A percentile compares a stretch with the other conserved stretches of the same genome.
Conservation (phyloP, 2,113 vertebrate genomes). For the Procapra przewalskii region DNA sequence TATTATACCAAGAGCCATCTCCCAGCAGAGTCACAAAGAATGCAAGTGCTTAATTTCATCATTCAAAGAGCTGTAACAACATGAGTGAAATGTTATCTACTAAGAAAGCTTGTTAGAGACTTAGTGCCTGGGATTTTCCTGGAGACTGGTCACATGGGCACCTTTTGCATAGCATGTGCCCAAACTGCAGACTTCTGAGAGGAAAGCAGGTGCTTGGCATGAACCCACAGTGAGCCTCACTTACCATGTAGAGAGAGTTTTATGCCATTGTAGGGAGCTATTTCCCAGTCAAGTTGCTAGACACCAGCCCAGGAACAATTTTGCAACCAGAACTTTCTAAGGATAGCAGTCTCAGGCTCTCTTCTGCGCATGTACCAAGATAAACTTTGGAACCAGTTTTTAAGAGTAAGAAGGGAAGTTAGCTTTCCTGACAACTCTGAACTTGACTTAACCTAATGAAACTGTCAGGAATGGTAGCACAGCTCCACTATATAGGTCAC, state of each 20-base stretch:
- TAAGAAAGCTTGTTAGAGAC: background rate
- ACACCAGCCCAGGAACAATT: background rate
- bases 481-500: background rate
- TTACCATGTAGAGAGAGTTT: background rate
- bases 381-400: background rate
- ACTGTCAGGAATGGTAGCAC: background rate
- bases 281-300: background rate
- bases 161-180: background rate
- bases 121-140: background rate
- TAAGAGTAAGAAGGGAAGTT: background rate
- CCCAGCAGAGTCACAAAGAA: background rate
- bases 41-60: background rate
- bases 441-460: conserved; percentile 27
- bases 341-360: background rate
- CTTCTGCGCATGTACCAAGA: background rate
- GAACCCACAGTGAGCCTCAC: background rate
- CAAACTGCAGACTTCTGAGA: background rate
- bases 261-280: background rate
- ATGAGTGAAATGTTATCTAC: background rate
- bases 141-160: background rate
- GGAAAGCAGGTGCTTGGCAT: background rate
- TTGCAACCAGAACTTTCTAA: background rate
- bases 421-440: background rate
- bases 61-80: background rate
- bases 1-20: background rate